These are phyloP conservation scores for Cheirogaleus medius DNA, from an alignment of 2,113 vertebrate species.

Conservation along the genomic window DNA sequence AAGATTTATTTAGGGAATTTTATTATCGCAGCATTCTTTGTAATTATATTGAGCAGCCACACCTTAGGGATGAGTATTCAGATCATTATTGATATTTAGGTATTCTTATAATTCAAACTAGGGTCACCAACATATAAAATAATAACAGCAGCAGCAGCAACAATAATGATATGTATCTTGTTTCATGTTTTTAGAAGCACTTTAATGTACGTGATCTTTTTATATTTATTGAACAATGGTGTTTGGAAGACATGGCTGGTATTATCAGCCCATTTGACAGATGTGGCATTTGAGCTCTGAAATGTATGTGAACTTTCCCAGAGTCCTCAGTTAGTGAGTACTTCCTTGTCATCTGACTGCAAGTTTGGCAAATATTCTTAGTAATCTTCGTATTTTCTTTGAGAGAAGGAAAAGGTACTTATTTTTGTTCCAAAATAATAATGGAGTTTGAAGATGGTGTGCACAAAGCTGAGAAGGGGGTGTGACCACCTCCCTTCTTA, in stretches of 20 bases:
- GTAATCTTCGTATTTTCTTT: background rate
- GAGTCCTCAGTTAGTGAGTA: background rate
- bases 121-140: background rate
- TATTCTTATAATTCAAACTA: background rate
- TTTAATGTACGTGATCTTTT: background rate
- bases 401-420: background rate
- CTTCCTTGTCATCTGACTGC: background rate
- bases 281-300: background rate
- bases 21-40: background rate
- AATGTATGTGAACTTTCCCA: background rate
- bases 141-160: background rate
- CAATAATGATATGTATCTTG: background rate
- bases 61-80: background rate
- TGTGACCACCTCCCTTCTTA: background rate
- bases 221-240: background rate
- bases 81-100: background rate
- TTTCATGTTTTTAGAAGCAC: constrained; percentile 31
- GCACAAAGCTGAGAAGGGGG: background rate
- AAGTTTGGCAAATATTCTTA: background rate
- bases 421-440: background rate
- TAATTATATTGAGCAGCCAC: background rate
- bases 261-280: background rate
- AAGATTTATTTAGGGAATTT: background rate
- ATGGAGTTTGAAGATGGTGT: background rate
- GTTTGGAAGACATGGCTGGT: background rate